phyloP scores from a whole-genome alignment of 2,797 vertebrate species.

The Sebastolobus altivelis region DNA sequence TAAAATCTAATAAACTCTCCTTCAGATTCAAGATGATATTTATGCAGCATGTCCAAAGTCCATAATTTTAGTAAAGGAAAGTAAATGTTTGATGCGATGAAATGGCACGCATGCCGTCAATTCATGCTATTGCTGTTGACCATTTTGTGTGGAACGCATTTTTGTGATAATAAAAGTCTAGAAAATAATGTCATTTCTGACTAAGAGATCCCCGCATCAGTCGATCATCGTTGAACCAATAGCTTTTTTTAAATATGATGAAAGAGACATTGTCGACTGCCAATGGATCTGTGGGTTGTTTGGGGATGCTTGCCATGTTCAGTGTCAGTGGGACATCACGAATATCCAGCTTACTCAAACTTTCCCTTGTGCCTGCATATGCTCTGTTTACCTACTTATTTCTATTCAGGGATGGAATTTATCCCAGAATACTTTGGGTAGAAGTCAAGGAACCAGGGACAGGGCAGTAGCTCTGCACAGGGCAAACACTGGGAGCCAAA shows the following conservation, averaged over 20 bases:
- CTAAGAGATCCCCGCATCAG: slow-evolving; percentile 4
- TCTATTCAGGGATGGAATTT: slow-evolving; percentile 6
- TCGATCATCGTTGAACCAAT: slow-evolving; percentile 16
- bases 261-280: slow-evolving; percentile 12
- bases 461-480: slow-evolving; percentile 5
- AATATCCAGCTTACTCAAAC: slow-evolving; percentile 22
- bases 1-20: not conserved
- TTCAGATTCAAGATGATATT: slow-evolving; percentile 1
- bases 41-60: not conserved
- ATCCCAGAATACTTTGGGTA: slow-evolving; percentile 6
- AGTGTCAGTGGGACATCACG: slow-evolving; percentile 7
- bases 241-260: not conserved
- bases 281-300: slow-evolving; percentile 19
- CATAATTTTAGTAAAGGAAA: not conserved
- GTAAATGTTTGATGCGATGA: not conserved
- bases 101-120: not conserved
- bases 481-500: not conserved
- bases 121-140: not conserved
- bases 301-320: slow-evolving; percentile 17
- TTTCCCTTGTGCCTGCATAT: not conserved
- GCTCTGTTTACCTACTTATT: slow-evolving; percentile 15
- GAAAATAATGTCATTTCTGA: slow-evolving; percentile 10
- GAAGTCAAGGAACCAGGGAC: slow-evolving; percentile 6
- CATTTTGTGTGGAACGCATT: not conserved
- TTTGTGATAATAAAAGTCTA: slow-evolving; percentile 5